Evolutionary conservation across 2,113 vertebrate genomes (phyloP), one percentile per base, ranked within the genome.

Genomic region (Andinoacara biseriatus): DNA sequence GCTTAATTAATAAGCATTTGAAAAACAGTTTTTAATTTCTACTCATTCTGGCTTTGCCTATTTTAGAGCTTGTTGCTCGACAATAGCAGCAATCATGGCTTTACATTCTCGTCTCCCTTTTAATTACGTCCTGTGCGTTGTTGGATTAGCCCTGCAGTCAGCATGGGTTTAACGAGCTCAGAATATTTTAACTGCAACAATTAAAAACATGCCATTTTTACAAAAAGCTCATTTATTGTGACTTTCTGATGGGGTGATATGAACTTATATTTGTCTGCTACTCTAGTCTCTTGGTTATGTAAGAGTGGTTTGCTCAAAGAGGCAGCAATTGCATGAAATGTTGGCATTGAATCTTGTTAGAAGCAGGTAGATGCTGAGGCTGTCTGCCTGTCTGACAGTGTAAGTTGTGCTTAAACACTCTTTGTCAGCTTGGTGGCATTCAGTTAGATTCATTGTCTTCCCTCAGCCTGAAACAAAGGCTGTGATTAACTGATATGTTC

Each of bases 401-500:
- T 84, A 76, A 58, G 52, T 65, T 56, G 49, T 88, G 58, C 22
- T 76, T 54, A 81, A 76, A 87, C 86, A 65, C 81, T 63, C 79
- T 75, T 76, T 81, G 89, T 87, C 87, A 84, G 78, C 77, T 58
- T 14, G 24, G 65, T 74, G 80, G 83, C 69, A n/a, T 61, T 82
- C 80, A 46, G 81, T 58, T 57, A 87, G 85, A 94, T 93, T 90
- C 63, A 94, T 86, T 38, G 84, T 81, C 74, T 54, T 76, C 69
- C 63, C 74, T 85, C 74, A 13, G 78, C 79, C 79, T 40, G 40
- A 87, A 88, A 85, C 78, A 91, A 86, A 86, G 76, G 67, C 72
- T 46, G 85, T 93, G 92, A 93, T 90, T 88, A 90, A 90, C 88
- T 67, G 81, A 58, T 86, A 29, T 86, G 89, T 91, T 88, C 89